Conservation (phyloP, 2,888 invertebrate species). For the Deroplatys truncata region DNA sequence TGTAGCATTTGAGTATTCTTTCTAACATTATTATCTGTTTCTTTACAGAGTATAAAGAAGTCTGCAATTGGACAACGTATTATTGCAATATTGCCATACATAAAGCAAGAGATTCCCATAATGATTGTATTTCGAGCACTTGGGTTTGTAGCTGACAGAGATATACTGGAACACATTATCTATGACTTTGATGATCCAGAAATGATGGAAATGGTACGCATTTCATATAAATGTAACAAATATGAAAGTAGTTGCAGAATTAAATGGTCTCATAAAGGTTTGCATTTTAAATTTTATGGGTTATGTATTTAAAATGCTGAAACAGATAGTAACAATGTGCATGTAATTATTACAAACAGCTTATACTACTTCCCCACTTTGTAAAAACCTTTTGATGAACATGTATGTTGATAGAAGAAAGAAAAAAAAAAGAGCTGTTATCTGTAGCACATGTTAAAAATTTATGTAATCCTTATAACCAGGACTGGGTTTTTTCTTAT, state of each 20-base stretch:
- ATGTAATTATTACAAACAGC: too few relatives aligned
- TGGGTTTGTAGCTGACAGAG: constrained; percentile 98
- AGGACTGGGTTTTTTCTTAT: too few relatives aligned
- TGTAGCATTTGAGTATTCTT: not conserved
- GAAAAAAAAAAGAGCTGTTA: too few relatives aligned
- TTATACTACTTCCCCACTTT: too few relatives aligned
- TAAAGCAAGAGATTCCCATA: constrained; percentile 98
- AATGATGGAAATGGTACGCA: constrained; percentile 97
- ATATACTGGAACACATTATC: constrained; percentile 98
- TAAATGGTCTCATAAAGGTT: not conserved
- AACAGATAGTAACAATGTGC: too few relatives aligned
- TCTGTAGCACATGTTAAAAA: too few relatives aligned
- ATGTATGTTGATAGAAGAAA: too few relatives aligned
- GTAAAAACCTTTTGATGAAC: too few relatives aligned
- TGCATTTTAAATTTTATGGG: not conserved
- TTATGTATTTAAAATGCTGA: not conserved
- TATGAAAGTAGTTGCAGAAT: constrained; percentile 31
- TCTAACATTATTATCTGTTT: not conserved
- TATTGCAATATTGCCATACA: constrained; percentile 95
- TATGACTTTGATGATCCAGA: constrained; percentile 99
- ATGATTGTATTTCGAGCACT: constrained; percentile 99
- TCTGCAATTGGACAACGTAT: constrained; percentile 98
- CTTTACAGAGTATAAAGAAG: constrained; percentile 84
- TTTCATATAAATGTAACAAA: not conserved
- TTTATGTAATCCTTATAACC: too few relatives aligned